Evolutionary conservation across 1,140 invertebrate genomes (phyloP), one percentile per base, ranked within the genome.

Genomic region (Drosophila bocqueti): DNA sequence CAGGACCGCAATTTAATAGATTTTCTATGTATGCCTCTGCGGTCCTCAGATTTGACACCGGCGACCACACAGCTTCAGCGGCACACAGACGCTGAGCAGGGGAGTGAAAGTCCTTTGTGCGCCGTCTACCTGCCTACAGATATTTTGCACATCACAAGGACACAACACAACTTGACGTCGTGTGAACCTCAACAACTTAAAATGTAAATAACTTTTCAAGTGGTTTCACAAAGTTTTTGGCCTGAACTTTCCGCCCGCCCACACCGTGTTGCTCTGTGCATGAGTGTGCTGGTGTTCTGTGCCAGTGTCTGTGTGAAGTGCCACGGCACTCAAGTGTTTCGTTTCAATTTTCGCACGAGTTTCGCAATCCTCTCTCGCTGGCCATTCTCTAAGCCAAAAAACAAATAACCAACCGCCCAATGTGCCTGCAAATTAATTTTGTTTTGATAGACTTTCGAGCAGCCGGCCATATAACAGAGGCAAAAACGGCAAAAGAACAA

Each of bases 191-290:
- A 89, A 90, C 84, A 89, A 89, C 84, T 89, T 89, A 89, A 89
- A 89, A 89, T 89, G 84, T 89, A 90, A 89, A 89, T 89, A 89
- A 89, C 84, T 89, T 89, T 89, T 89, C 84, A 89, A 89, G 85
- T 90, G 81, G 85, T 89, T 89, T 89, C 85, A 68, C 59, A 90
- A 89, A 89, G 85, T 90, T 89, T 89, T 84, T 75, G 81, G 60
- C 78, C 81, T 74, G 63, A 83, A 89, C 76, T 85, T 71, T 76
- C 50, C 46, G 9, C 67, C 59, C 42, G 18, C 29, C 18, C 59
- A 34, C 58, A 55, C 13, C 43, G 26, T 38, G 36, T n/a, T 42
- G 21, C 26, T 15, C 13, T 18, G 15, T 29, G 2, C 60, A 10
- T 61, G 31, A 5, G 11, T 43, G 9, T 38, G 29, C 59, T 52